Evolutionary conservation across 2,113 vertebrate species (phyloP).

Genomic region (Pithys albifrons): DNA sequence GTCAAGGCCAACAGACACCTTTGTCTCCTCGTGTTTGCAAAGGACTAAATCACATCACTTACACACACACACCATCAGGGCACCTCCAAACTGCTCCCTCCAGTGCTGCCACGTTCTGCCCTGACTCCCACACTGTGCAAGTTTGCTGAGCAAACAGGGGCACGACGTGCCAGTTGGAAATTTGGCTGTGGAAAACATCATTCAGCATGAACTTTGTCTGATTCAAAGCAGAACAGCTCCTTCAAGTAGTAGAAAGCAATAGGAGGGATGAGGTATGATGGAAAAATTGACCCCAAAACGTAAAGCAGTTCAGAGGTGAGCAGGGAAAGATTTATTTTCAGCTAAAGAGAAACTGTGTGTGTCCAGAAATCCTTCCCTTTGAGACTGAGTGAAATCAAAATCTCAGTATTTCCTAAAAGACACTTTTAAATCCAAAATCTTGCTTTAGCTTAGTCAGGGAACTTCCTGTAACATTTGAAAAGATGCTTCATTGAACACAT

Average conservation of each 20-base stretch:
- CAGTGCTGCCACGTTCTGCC: rapidly evolving
- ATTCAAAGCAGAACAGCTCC: background rate
- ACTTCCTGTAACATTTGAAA: background rate
- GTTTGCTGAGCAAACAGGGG: slow-evolving; percentile 24
- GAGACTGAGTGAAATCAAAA: background rate
- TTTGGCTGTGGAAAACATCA: background rate
- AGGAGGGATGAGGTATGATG: background rate
- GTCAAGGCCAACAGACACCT: background rate
- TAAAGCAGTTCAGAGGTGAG: background rate
- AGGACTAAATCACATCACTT: background rate
- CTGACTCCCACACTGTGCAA: background rate
- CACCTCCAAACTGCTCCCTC: background rate
- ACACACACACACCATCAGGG: rapidly evolving
- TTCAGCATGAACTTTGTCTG: background rate
- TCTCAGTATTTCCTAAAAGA: background rate
- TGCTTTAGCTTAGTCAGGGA: background rate
- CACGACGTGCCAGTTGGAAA: background rate
- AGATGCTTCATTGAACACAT: background rate
- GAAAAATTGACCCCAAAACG: background rate
- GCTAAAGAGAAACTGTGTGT: background rate
- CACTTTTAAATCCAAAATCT: background rate
- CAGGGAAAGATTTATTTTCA: background rate
- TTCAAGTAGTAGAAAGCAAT: rapidly evolving
- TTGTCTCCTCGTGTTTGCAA: background rate
- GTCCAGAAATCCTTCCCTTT: background rate